phyloP scores from a whole-genome alignment of 2,113 vertebrate species.

The Polypterus senegalus region DNA sequence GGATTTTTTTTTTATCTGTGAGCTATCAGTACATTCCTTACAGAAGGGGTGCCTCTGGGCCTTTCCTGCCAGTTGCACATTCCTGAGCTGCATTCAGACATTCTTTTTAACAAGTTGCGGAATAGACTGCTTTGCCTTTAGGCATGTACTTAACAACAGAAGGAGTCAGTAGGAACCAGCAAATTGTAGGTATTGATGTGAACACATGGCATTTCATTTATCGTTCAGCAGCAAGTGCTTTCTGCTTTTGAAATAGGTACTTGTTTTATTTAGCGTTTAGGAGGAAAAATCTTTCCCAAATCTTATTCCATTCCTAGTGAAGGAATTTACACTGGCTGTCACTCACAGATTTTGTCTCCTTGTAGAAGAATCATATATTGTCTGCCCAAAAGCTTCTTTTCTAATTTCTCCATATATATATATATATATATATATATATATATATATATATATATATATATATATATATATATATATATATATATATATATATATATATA shows the following conservation, averaged over 20 bases:
- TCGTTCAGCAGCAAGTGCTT: neutral
- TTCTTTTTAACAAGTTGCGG: neutral
- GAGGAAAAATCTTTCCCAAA: too few relatives aligned
- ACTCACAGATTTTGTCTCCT: too few relatives aligned
- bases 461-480: too few relatives aligned
- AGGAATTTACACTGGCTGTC: too few relatives aligned
- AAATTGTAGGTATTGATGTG: neutral
- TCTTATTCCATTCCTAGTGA: too few relatives aligned
- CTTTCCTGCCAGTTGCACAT: neutral
- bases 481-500: too few relatives aligned
- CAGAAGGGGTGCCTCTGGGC: neutral
- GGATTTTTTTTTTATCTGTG: constrained; percentile 1
- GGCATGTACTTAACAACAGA: neutral
- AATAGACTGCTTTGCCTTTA: neutral
- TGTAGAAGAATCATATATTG: too few relatives aligned
- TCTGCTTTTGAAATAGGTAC: neutral
- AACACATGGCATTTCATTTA: neutral
- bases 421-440: too few relatives aligned
- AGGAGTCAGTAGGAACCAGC: neutral
- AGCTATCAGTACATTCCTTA: constrained; percentile 1
- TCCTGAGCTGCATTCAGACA: neutral
- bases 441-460: too few relatives aligned
- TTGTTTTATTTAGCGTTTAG: neutral
- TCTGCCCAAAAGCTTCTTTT: too few relatives aligned
- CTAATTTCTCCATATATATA: too few relatives aligned